Conservation (phyloP, 2,888 invertebrate genomes). For the Celastrina argiolus region DNA sequence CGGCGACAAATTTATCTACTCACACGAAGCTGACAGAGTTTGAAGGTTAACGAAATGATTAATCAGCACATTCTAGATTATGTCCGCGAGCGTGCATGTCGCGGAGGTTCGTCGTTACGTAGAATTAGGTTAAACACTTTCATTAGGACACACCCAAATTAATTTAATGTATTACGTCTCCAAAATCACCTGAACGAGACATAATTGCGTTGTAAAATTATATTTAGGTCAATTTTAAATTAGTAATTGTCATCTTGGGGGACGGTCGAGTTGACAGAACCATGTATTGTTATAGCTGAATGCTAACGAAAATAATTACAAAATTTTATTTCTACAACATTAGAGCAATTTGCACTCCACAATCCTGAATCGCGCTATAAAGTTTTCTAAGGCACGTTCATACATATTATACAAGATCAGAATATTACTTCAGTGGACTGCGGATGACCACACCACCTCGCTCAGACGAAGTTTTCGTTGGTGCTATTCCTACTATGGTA, state of each 20-base stretch:
- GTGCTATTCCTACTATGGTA: no score
- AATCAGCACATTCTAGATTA: conserved; percentile 7
- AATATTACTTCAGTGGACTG: no score
- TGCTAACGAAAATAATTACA: no score
- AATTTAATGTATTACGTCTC: conserved; percentile 16
- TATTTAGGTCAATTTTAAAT: not conserved
- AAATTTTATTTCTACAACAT: no score
- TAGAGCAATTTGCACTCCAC: no score
- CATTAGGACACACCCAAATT: conserved; percentile 12
- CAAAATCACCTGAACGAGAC: not conserved
- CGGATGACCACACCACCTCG: no score
- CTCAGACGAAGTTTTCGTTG: no score
- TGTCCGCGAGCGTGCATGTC: conserved; percentile 4
- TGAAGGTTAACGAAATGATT: conserved; percentile 1
- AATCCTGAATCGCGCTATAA: no score
- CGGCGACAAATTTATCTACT: not conserved
- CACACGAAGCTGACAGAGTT: not conserved
- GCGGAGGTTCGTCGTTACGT: not conserved
- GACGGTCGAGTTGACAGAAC: no score
- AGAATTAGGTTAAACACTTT: conserved; percentile 20
- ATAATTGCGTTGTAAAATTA: not conserved
- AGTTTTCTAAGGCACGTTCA: no score
- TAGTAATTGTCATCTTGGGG: not conserved
- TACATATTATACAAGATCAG: no score
- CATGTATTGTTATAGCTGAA: no score